Percentiles rank a stretch among this genome's conserved stretches.
Conservation (phyloP, 1,140 invertebrate species). For the Hylaeus anthracinus region DNA sequence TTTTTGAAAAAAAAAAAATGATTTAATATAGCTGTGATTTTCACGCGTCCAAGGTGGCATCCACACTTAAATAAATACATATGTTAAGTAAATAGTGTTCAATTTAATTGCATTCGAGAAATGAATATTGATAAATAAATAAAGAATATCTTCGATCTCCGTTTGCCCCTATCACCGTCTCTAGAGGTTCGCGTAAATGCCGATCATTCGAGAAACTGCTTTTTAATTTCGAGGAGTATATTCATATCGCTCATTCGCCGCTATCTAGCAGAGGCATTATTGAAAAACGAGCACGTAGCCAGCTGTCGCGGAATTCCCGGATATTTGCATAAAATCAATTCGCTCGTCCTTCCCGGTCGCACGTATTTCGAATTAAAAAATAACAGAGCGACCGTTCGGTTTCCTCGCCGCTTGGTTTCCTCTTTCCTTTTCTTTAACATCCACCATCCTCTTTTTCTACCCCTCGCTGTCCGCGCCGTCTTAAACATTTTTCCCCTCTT, state of each 20-base stretch:
- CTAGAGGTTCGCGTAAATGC: slow-evolving; percentile 13
- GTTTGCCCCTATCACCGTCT: neutral
- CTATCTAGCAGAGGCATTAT: slow-evolving; percentile 38
- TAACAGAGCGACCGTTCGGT: neutral
- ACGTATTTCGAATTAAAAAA: slow-evolving; percentile 52
- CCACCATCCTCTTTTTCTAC: neutral
- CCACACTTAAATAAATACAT: too few species aligned
- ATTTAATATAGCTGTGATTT: too few species aligned
- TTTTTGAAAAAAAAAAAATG: too few species aligned
- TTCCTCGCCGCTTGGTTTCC: neutral
- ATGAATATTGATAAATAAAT: too few species aligned
- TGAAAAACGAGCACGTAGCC: slow-evolving; percentile 21
- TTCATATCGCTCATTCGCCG: slow-evolving; percentile 15
- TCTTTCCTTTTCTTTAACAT: neutral
- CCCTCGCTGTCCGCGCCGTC: neutral
- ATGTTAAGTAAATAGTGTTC: too few species aligned
- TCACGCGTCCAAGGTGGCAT: too few species aligned
- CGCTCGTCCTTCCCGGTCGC: slow-evolving; percentile 10
- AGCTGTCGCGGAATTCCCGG: neutral
- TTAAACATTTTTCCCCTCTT: neutral
- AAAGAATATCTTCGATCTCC: too few species aligned
- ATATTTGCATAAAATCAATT: slow-evolving; percentile 60
- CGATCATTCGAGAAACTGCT: slow-evolving; percentile 10
- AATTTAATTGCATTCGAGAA: too few species aligned
- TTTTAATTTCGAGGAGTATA: slow-evolving; percentile 11